phyloP scores from a whole-genome alignment of 2,113 vertebrate species.

The chimpanzee (Pan troglodytes) region NHGRI_mPanTro3-v2.1_pri NC_072398.2:203871501-203872000 shows the following conservation, averaged over 20 bases:
- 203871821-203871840: neutral
- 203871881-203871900: constrained; percentile 98
- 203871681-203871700: fast-evolving
- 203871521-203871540: neutral
- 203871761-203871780: neutral
- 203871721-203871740: neutral
- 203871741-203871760: neutral
- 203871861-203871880: constrained; percentile 65
- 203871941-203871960: constrained; percentile 93
- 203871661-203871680: too few species aligned
- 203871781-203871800: fast-evolving
- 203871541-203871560: neutral
- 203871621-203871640: neutral
- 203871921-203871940: constrained; percentile 87
- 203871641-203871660: neutral
- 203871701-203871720: neutral
- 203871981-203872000: constrained; percentile 94
- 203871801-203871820: neutral
- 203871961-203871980: constrained; percentile 94
- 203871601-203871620: neutral
- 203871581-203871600: neutral
- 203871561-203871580: neutral
- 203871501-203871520: neutral
- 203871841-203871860: neutral
- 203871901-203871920: constrained; percentile 88